phyloP scores from a whole-genome alignment of 2,797 vertebrate species.

The Chanos chanos region DNA sequence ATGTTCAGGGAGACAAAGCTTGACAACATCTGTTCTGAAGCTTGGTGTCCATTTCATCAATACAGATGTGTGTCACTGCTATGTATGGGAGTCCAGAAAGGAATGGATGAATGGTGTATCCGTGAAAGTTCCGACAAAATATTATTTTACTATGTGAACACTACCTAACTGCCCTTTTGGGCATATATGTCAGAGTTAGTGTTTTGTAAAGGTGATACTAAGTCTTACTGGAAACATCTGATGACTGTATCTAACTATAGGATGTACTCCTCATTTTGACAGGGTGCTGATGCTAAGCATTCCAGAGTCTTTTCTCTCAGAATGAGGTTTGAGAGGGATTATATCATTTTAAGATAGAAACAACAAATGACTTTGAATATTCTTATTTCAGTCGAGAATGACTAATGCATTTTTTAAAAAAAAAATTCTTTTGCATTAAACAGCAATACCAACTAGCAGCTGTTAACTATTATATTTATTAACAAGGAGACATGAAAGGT shows the following conservation, averaged over 20 bases:
- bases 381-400: too few relatives aligned
- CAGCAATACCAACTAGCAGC: too few relatives aligned
- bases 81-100: slow-evolving; percentile 6
- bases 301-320: slow-evolving; percentile 39
- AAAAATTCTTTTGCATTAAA: too few relatives aligned
- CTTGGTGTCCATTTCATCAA: neutral
- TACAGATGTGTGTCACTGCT: neutral
- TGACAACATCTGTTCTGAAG: too few relatives aligned
- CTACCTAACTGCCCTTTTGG: neutral
- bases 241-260: neutral
- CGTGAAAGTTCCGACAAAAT: slow-evolving; percentile 59
- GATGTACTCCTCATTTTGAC: slow-evolving; percentile 47
- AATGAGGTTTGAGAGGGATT: slow-evolving; percentile 30
- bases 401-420: too few relatives aligned
- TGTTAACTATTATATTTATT: too few relatives aligned
- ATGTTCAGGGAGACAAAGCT: too few relatives aligned
- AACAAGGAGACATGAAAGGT: too few relatives aligned
- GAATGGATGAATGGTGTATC: slow-evolving; percentile 34
- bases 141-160: neutral
- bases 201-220: neutral
- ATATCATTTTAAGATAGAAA: too few relatives aligned
- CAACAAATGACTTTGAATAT: too few relatives aligned
- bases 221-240: slow-evolving; percentile 45
- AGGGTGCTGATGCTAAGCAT: slow-evolving; percentile 45
- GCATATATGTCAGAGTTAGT: neutral